A percentile compares a stretch with the other conserved stretches of the same genome.
phyloP scores from a whole-genome alignment of 2,797 vertebrate species.

The Bryconaethiops microstoma region DNA sequence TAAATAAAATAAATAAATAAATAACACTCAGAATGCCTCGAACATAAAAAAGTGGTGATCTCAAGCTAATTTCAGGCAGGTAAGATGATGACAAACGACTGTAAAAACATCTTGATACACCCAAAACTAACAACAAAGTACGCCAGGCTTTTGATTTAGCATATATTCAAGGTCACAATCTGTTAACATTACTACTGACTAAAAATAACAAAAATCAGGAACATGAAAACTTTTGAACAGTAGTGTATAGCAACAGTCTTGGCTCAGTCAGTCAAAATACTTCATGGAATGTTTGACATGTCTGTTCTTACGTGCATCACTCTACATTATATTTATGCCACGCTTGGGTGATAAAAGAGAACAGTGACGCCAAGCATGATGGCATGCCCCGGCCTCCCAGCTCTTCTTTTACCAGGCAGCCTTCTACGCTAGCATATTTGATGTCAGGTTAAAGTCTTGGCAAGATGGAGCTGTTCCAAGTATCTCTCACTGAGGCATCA shows the following conservation, averaged over 20 bases:
- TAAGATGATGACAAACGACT: no score
- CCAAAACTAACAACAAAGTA: no score
- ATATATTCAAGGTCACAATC: no score
- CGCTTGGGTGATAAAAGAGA: conserved; percentile 2
- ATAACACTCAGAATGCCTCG: no score
- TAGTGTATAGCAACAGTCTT: not conserved
- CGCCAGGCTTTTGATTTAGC: no score
- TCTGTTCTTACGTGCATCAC: not conserved
- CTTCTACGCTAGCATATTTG: not conserved
- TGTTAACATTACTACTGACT: not conserved
- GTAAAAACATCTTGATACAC: no score
- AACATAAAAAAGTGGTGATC: no score
- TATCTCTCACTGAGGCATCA: not conserved
- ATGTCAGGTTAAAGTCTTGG: not conserved
- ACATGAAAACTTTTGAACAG: not conserved
- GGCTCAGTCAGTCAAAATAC: not conserved
- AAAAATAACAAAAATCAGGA: not conserved
- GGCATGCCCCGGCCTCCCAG: conserved; percentile 13
- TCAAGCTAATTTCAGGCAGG: no score
- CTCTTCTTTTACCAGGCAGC: not conserved
- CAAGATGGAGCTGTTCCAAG: no score
- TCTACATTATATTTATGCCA: not conserved
- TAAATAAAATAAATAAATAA: no score
- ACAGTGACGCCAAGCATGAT: not conserved
- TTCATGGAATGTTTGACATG: not conserved